Evolutionary conservation across 2,113 vertebrate species (phyloP), one percentile per base, ranked within the genome.

Genomic region (Sialia sialis): DNA sequence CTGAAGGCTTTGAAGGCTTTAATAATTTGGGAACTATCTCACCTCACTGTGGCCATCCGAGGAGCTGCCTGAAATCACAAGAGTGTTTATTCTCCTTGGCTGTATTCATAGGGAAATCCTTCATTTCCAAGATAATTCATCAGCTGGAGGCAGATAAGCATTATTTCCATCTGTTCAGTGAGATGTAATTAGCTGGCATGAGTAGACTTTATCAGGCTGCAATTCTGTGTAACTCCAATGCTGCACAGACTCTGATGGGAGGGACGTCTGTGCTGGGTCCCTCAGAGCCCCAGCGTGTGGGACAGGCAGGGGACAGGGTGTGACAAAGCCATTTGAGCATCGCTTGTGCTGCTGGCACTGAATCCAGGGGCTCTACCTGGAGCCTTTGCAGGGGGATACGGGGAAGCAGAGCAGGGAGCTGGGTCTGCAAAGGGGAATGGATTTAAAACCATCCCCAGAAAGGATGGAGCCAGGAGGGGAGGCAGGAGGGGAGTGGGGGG

Each of bases 81-180:
- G 9, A 59, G 4, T 8, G 1, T 63, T 72, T 39, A 13, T 84
- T 19, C n/a, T 67, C 52, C 48, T 52, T 3, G 1, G 32, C 77
- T 49, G 43, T 7, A 11, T 58, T 78, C 74, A 41, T 44, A 63
- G 90, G 74, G 70, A 94, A 94, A 96, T 60, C 92, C 87, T 81
- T 59, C 66, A 30, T 91, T 84, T 62, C 1, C 10, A 63, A 59
- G 73, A 22, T 81, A 89, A 89, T 59, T 75, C 30, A 18, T 16
- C 64, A 38, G 73, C 73, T 82, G 73, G 18, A 43, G 77, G 70
- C 77, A 75, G 87, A 82, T 51, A 38, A 91, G 77, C 34, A 7
- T 27, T 74, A 74, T 87, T 95, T 87, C 82, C 94, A 56, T 55
- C 67, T 89, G 64, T 34, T 92, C 36, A 74, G 64, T 6, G 48